Percentiles rank a stretch among this genome's conserved stretches.
Conservation (phyloP, 2,113 vertebrate genomes). For the Cacatua alba region DNA sequence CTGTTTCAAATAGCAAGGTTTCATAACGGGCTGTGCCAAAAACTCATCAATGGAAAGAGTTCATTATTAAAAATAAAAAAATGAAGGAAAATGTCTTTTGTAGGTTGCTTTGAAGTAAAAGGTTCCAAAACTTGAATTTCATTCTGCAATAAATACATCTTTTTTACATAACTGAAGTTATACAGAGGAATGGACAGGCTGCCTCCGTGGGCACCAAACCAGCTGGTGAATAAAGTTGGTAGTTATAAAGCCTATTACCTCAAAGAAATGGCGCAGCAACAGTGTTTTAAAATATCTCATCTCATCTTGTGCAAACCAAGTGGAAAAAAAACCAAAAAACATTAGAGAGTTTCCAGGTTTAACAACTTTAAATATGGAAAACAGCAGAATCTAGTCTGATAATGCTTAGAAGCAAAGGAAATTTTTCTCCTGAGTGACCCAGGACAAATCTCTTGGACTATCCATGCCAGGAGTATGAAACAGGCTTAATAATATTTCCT, state of each 20-base stretch:
- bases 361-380: not conserved
- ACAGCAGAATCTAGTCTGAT: not conserved
- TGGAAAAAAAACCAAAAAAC: not conserved
- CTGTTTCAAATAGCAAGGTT: slow-evolving; percentile 69
- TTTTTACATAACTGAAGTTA: slow-evolving; percentile 1
- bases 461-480: not conserved
- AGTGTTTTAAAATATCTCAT: not conserved
- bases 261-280: not conserved
- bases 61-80: slow-evolving; percentile 47
- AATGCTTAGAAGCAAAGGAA: not conserved
- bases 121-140: slow-evolving; percentile 36
- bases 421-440: not conserved
- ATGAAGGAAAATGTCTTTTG: not conserved
- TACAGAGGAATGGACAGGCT: not conserved
- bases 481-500: not conserved
- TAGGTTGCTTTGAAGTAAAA: slow-evolving; percentile 10
- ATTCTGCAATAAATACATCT: not conserved
- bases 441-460: not conserved
- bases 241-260: not conserved
- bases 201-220: slow-evolving; percentile 5
- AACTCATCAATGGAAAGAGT: slow-evolving; percentile 49
- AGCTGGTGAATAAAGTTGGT: not conserved
- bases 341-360: not conserved
- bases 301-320: not conserved
- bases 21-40: slow-evolving; percentile 53